Evolutionary conservation across 2,113 vertebrate genomes (phyloP).

Genomic region (Casuarius casuarius): DNA sequence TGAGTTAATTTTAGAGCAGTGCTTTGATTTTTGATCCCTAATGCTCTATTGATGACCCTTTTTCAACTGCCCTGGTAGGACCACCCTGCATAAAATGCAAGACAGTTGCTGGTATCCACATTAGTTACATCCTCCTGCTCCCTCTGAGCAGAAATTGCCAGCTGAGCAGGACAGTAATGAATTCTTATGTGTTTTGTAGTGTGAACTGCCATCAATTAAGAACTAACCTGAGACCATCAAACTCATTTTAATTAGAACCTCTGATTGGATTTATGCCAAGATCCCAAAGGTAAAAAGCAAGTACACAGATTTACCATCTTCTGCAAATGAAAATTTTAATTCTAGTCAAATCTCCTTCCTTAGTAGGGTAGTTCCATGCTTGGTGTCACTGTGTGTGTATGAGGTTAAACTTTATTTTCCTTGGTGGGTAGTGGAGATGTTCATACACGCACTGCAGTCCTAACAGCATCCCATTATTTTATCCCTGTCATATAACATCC

Average conservation of each 20-base stretch:
- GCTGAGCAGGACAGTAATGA: conserved; percentile 7
- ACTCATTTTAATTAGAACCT: conserved; percentile 63
- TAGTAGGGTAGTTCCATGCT: background rate
- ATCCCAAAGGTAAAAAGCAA: conserved; percentile 38
- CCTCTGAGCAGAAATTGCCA: conserved; percentile 24
- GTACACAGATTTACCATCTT: background rate
- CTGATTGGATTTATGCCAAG: conserved; percentile 54
- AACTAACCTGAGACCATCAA: conserved; percentile 52
- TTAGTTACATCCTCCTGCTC: background rate
- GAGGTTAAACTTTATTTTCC: background rate
- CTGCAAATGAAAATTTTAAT: conserved; percentile 34
- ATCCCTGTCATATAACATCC: conserved; percentile 11
- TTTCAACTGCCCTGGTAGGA: background rate
- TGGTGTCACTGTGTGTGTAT: background rate
- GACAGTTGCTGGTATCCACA: background rate
- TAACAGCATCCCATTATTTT: conserved; percentile 44
- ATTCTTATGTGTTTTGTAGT: conserved; percentile 46
- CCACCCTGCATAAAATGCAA: background rate
- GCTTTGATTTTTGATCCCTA: background rate
- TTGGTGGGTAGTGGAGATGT: background rate
- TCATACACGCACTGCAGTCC: background rate
- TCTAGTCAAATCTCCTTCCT: background rate
- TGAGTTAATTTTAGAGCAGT: conserved; percentile 5
- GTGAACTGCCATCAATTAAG: conserved; percentile 50
- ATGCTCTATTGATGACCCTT: background rate